A percentile compares a stretch with the other conserved stretches of the same genome.
phyloP scores from a whole-genome alignment of 2,888 invertebrate genomes.

The Tiliacea aurago region DNA sequence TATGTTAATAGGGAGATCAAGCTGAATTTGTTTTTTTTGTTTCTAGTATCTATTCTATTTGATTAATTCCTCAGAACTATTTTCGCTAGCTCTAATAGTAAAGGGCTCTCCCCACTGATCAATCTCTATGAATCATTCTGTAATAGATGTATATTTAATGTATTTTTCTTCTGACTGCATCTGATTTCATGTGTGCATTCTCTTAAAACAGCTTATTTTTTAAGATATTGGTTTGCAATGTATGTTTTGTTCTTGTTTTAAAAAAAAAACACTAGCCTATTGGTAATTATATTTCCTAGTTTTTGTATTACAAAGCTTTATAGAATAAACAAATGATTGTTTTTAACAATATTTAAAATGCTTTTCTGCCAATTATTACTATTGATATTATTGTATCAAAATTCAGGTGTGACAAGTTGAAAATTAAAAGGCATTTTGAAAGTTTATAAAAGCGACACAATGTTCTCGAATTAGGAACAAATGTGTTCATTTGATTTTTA shows the following conservation, averaged over 20 bases:
- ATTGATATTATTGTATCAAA: conserved; percentile 28
- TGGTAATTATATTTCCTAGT: conserved; percentile 12
- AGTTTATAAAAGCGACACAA: not conserved
- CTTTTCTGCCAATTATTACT: conserved; percentile 35
- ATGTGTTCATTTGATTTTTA: not conserved
- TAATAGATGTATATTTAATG: not conserved
- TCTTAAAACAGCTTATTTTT: not conserved
- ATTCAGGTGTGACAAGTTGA: conserved; percentile 2
- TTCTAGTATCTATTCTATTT: not conserved
- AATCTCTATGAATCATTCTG: not conserved
- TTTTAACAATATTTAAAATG: conserved; percentile 19
- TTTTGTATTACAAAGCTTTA: conserved; percentile 39
- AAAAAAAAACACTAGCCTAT: not conserved
- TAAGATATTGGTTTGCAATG: not conserved
- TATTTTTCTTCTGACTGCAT: conserved; percentile 7
- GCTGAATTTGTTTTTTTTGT: not conserved
- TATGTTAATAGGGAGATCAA: not conserved
- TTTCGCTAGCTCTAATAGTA: not conserved
- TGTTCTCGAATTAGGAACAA: not conserved
- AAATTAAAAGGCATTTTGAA: not conserved
- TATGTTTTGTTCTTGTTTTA: not conserved
- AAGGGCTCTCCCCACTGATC: too few species aligned
- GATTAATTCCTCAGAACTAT: not conserved
- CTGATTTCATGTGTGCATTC: not conserved
- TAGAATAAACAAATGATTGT: conserved; percentile 11